Conservation (phyloP, 35 echinoderm and acorn worm species). For the Apostichopus californicus region DNA sequence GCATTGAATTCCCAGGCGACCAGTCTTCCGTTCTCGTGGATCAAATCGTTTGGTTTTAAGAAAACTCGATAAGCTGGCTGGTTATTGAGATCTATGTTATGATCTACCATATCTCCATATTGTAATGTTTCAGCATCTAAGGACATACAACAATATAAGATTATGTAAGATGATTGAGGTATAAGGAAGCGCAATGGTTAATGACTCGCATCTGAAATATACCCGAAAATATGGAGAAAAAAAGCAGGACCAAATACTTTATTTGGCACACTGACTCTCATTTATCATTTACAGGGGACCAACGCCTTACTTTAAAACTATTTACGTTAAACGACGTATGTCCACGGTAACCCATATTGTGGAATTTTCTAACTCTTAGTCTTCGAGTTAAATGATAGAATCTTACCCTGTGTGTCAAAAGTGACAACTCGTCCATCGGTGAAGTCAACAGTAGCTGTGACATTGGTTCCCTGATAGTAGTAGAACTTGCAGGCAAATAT, state of each 20-base stretch:
- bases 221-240: too few species aligned
- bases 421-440: conserved; percentile 63
- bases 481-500: conserved; percentile 78
- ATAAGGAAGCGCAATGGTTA: too few species aligned
- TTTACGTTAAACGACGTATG: too few species aligned
- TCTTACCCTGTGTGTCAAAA: conserved; percentile 72
- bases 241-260: too few species aligned
- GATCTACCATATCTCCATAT: conserved; percentile 71
- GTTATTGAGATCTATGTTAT: conserved; percentile 64
- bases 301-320: too few species aligned
- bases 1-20: conserved; percentile 88
- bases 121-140: conserved; percentile 76
- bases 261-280: too few species aligned
- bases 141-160: background rate
- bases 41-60: conserved; percentile 66
- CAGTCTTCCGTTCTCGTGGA: conserved; percentile 61
- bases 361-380: background rate
- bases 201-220: too few species aligned
- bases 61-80: conserved; percentile 69
- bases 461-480: conserved; percentile 85
- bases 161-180: background rate
- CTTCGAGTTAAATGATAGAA: background rate
- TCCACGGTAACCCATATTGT: background rate
- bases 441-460: conserved; percentile 74
- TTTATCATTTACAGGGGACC: too few species aligned